phyloP scores from a whole-genome alignment of 2,888 invertebrate species.

The Perithous albicinctus region DNA sequence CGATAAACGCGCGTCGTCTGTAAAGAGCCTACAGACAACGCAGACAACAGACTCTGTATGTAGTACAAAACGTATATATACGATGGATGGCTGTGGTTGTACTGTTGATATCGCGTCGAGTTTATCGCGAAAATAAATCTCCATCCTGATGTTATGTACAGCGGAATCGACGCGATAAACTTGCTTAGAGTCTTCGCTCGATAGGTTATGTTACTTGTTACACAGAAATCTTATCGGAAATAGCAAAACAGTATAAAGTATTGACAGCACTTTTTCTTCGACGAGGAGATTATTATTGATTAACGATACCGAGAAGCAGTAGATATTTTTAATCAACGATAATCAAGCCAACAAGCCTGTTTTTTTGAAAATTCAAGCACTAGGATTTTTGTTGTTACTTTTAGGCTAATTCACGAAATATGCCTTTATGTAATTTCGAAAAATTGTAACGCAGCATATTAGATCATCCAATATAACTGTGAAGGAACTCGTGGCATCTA shows the following conservation, averaged over 20 bases:
- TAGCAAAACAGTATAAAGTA: slow-evolving; percentile 2
- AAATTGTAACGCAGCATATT: too few relatives aligned
- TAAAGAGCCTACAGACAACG: background rate
- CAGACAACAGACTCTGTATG: slow-evolving; percentile 12
- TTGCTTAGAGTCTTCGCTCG: background rate
- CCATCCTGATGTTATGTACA: slow-evolving; percentile 34
- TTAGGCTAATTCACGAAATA: too few relatives aligned
- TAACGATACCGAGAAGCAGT: background rate
- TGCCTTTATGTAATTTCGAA: too few relatives aligned
- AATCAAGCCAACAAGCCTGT: background rate
- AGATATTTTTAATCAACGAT: background rate
- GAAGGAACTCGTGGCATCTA: too few relatives aligned
- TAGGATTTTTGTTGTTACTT: too few relatives aligned
- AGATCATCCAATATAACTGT: too few relatives aligned
- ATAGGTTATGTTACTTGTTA: slow-evolving; percentile 1
- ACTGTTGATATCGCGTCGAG: slow-evolving; percentile 9
- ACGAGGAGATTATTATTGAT: slow-evolving; percentile 23
- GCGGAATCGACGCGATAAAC: slow-evolving; percentile 24
- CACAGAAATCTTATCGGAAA: slow-evolving; percentile 33
- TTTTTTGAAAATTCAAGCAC: background rate
- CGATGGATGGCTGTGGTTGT: too few relatives aligned
- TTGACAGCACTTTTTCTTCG: background rate
- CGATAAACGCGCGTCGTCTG: background rate
- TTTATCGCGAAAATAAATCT: slow-evolving; percentile 30
- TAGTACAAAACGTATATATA: background rate